These are phyloP conservation scores for Lucinisca nassula DNA, from an alignment of 2,888 invertebrate species.

Conservation along the genomic window DNA sequence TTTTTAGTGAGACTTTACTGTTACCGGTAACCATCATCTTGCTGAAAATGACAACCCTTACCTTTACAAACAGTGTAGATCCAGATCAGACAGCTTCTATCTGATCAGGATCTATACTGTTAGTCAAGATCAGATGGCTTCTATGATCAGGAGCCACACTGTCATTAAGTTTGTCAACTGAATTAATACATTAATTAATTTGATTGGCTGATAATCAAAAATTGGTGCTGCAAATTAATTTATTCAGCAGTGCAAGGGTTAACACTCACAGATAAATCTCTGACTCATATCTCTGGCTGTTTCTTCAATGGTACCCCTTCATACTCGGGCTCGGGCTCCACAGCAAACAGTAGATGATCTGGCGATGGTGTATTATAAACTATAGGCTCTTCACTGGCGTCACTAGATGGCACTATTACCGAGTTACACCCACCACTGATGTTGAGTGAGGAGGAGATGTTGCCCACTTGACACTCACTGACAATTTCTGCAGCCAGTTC, in stretches of 20 bases:
- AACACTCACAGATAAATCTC: constrained; percentile 46
- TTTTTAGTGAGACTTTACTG: too few species aligned
- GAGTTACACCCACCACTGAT: constrained; percentile 53
- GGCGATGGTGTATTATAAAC: constrained; percentile 58
- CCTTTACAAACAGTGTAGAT: too few species aligned
- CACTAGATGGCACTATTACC: constrained; percentile 41
- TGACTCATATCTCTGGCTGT: constrained; percentile 44
- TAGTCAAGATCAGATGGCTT: too few species aligned
- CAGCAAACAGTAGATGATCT: constrained; percentile 43
- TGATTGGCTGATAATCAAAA: too few species aligned
- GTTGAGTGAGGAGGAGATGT: constrained; percentile 48
- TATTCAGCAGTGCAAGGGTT: background rate
- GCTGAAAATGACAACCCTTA: too few species aligned
- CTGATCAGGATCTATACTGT: too few species aligned
- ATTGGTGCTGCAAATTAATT: too few species aligned
- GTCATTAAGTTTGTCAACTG: too few species aligned
- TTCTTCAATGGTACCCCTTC: constrained; percentile 42
- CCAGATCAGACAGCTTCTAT: too few species aligned
- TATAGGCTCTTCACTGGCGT: constrained; percentile 16
- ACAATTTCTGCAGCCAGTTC: constrained; percentile 56
- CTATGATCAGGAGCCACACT: too few species aligned
- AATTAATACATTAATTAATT: too few species aligned
- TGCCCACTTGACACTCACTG: constrained; percentile 71
- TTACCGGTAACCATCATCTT: too few species aligned
- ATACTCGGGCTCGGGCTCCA: constrained; percentile 25